Base-by-base conservation (phyloP, 2,113 vertebrate genomes). In the Misgurnus anguillicaudatus region DNA sequence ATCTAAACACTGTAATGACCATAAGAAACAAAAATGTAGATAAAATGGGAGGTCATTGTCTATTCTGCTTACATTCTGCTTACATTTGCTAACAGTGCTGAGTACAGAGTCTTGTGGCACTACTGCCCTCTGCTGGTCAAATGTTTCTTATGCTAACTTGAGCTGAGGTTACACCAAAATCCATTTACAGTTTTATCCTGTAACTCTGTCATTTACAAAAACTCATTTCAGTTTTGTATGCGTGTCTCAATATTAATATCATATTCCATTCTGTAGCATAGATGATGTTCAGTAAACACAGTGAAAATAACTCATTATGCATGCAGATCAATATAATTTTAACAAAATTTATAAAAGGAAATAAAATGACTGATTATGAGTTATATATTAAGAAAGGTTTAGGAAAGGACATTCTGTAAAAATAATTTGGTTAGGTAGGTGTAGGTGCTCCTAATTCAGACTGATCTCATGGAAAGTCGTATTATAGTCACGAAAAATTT, bases 61-160 rank as follows among this genome's bases (percentile, higher is more conserved):
- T 14, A 60, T 48, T 79, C 42, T 67, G 21, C 45, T 62, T 47
- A 57, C 16, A 60, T 45, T 5, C n/a, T 58, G 47, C 36, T 31
- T 10, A 47, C 75, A 48, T 36, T 31, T 31, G 1, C 1, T 31
- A 31, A 31, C 24, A 45, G 39, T 41, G 64, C 17, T 51, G 31
- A 38, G 67, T 70, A 64, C 70, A 68, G 77, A 45, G 66, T 39
- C 64, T 57, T 17, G 84, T 60, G 55, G 14, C 11, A 61, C 91
- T 48, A 89, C 89, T 93, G 92, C 89, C 88, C 90, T 91, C 92
- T 92, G 79, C 91, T 91, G 92, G 91, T 81, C 69, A 53, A 39
- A 19, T 14, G 9, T 31, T n/a, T 31, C 61, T 39, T 6, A 11
- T 39, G 45, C 5, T 53, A 9, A 16, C 4, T 80, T 42, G 10